A percentile compares a stretch with the other conserved stretches of the same genome.
Evolutionary conservation across 2,113 vertebrate species (phyloP).

Genomic region (Callionymus lyra): DNA sequence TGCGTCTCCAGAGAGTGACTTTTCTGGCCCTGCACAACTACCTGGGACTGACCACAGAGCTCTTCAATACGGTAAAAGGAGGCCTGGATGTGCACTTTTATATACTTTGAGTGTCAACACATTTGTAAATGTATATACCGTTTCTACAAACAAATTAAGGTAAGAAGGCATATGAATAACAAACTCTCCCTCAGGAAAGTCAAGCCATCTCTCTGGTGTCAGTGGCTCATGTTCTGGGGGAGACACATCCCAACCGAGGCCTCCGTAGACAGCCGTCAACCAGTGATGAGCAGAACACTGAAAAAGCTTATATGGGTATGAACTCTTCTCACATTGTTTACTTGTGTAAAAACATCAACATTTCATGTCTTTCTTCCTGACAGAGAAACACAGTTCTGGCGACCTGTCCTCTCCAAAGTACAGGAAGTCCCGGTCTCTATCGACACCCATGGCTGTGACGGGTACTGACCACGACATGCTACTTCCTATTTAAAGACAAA

Average conservation of each 20-base stretch:
- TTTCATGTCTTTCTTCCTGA: slow-evolving; percentile 5
- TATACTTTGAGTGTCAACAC: no score
- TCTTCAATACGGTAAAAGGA: slow-evolving; percentile 85
- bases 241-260: slow-evolving; percentile 41
- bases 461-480: no score
- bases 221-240: slow-evolving; percentile 66
- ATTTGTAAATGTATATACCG: no score
- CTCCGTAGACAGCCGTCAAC: slow-evolving; percentile 58
- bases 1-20: slow-evolving; percentile 88
- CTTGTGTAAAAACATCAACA: neutral
- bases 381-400: slow-evolving; percentile 52
- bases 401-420: slow-evolving; percentile 46
- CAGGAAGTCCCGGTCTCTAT: slow-evolving; percentile 62
- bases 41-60: slow-evolving; percentile 87
- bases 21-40: slow-evolving; percentile 91
- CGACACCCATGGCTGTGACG: slow-evolving; percentile 53
- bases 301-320: slow-evolving; percentile 64
- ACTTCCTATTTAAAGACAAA: no score
- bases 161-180: no score
- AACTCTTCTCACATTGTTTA: neutral
- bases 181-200: slow-evolving; percentile 66
- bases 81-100: no score
- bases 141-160: no score
- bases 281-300: slow-evolving; percentile 59
- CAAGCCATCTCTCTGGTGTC: slow-evolving; percentile 79